Conservation (phyloP, 2,113 vertebrate species). For the Mystacornis crossleyi region DNA sequence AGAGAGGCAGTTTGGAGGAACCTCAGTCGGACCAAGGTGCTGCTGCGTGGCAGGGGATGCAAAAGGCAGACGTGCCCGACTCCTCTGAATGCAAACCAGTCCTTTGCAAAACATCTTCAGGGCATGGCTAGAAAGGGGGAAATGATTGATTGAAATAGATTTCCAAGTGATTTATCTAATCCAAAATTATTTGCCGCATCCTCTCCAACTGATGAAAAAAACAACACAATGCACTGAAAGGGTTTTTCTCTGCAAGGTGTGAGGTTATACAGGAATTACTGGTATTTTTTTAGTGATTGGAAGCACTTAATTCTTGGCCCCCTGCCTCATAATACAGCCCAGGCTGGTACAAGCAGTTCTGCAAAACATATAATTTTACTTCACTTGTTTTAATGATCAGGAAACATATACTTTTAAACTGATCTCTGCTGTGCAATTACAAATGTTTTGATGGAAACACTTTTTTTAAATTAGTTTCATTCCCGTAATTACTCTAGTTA, state of each 20-base stretch:
- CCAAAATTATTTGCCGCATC: slow-evolving; percentile 21
- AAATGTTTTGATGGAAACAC: slow-evolving; percentile 36
- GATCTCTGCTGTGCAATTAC: slow-evolving; percentile 52
- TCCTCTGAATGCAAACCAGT: slow-evolving; percentile 12
- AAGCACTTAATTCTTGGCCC: slow-evolving; percentile 26
- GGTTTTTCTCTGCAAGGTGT: background rate
- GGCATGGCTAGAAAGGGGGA: slow-evolving; percentile 4
- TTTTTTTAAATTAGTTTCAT: slow-evolving; percentile 11
- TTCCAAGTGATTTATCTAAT: slow-evolving; percentile 58
- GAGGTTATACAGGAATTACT: slow-evolving; percentile 48
- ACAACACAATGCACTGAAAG: background rate
- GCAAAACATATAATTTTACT: slow-evolving; percentile 39
- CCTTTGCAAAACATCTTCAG: slow-evolving; percentile 36
- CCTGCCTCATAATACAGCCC: slow-evolving; percentile 29
- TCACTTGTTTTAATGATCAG: slow-evolving; percentile 39
- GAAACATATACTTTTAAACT: slow-evolving; percentile 47
- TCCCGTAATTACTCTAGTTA: background rate
- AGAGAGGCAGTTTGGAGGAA: background rate
- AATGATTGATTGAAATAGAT: slow-evolving; percentile 49
- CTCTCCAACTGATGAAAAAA: background rate
- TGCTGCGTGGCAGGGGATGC: background rate
- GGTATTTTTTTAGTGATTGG: background rate
- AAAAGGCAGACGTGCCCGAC: background rate
- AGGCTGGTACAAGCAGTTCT: slow-evolving; percentile 45
- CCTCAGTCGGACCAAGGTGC: background rate